Conservation (phyloP, 2,888 invertebrate species). For the Pediacus dermestoides region DNA sequence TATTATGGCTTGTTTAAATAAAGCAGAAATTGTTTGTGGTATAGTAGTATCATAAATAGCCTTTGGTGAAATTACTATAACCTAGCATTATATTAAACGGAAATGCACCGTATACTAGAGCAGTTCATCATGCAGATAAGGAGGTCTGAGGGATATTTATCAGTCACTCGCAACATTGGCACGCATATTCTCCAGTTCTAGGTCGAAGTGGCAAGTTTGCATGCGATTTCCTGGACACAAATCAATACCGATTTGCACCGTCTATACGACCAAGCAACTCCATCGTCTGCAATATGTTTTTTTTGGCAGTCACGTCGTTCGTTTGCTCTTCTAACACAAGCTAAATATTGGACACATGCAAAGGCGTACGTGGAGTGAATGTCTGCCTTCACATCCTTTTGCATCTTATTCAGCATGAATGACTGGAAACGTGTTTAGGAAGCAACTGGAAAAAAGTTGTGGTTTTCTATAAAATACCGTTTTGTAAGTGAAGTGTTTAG, state of each 20-base stretch:
- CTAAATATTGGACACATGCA: constrained; percentile 30
- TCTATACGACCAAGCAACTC: constrained; percentile 9
- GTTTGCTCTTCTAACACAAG: constrained; percentile 3
- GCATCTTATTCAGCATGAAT: constrained; percentile 23
- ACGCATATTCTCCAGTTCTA: constrained; percentile 20
- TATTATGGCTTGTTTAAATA: no score
- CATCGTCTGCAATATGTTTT: constrained; percentile 9
- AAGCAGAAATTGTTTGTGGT: no score
- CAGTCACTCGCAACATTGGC: constrained; percentile 20
- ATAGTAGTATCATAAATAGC: no score
- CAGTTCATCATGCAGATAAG: constrained; percentile 28
- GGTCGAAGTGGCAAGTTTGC: constrained; percentile 20
- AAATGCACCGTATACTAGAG: constrained; percentile 12
- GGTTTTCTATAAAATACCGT: constrained; percentile 25
- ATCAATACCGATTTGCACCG: constrained; percentile 24
- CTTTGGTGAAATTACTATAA: no score
- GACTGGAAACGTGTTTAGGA: constrained; percentile 18
- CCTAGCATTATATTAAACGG: constrained; percentile 13
- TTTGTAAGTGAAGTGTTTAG: constrained; percentile 24
- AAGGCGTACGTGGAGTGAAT: constrained; percentile 26
- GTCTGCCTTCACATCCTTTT: constrained; percentile 19
- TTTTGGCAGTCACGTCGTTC: constrained; percentile 13
- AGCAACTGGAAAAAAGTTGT: constrained; percentile 23
- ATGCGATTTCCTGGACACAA: constrained; percentile 22
- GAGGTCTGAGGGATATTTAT: constrained; percentile 24